These are phyloP conservation scores for Hanleya hanleyi DNA, from an alignment of 2,888 invertebrate genomes.

Conservation along the genomic window DNA sequence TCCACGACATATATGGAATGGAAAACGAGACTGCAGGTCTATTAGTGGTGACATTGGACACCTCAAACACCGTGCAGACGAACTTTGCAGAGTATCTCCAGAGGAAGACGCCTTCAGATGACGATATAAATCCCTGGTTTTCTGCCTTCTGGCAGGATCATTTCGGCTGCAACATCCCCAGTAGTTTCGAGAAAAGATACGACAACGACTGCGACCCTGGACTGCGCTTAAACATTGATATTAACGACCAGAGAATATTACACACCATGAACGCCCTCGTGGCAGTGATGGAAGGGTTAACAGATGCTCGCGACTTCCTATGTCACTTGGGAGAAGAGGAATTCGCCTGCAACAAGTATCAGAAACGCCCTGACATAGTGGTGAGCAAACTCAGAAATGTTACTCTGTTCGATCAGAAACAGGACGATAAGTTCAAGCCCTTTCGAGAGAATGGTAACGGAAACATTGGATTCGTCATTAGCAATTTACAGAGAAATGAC, in stretches of 20 bases:
- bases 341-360: constrained; percentile 47
- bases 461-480: constrained; percentile 53
- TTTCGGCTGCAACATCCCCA: constrained; percentile 53
- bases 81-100: constrained; percentile 27
- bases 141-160: constrained; percentile 57
- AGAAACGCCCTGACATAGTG: neutral
- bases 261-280: constrained; percentile 58
- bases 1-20: constrained; percentile 38
- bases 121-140: constrained; percentile 58
- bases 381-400: neutral
- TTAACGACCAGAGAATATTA: constrained; percentile 51
- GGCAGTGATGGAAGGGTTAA: constrained; percentile 50
- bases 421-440: constrained; percentile 30
- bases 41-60: neutral
- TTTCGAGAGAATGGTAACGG: constrained; percentile 61
- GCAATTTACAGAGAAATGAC: constrained; percentile 46
- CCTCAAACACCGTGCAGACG: neutral
- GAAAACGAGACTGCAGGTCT: constrained; percentile 23
- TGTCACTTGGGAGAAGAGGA: neutral
- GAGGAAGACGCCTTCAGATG: constrained; percentile 33
- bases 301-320: neutral
- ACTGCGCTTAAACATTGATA: constrained; percentile 21
- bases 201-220: neutral
- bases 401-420: neutral
- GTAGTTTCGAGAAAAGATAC: constrained; percentile 41